Base-by-base conservation (phyloP, 2,797 vertebrate species). In the Lithobates pipiens region DNA sequence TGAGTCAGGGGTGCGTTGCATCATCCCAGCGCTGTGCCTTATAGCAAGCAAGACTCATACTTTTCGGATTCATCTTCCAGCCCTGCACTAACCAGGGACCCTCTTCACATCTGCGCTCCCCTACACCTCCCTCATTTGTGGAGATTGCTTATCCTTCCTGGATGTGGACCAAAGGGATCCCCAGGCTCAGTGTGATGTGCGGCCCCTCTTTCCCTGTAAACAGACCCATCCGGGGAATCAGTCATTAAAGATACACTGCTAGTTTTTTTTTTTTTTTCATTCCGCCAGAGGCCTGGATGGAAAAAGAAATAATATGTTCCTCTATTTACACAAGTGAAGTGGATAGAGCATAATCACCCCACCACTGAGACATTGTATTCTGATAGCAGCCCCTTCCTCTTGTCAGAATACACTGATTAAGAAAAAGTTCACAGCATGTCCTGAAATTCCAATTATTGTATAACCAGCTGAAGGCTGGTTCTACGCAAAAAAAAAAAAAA, bases 151-250 rank as follows among this genome's bases (percentile, higher is more conserved):
- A 84, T 83, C 73, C 18, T 36, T 72, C 21, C 71, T 68, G 78
- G 79, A 23, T 25, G 36, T 68, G 86, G 76, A 77, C 80, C 27
- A 69, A 71, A 44, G 21, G 74, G 85, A 88, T 57, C 29, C 78
- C 78, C 65, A 34, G 81, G 74, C 84, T 75, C 42, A 57, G 84
- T 67, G 89, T 88, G 88, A 91, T 61, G 29, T 29, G 76, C 16
- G 11, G 23, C 61, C 77, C 36, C 44, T 54, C 61, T 10, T 54
- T 65, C 8, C 21, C 21, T 65, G 44, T 72, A 34, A 68, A n/a
- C 42, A 16, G 10, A n/a, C 61, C 36, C 61, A 9, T n/a, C 10
- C 10, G 46, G 75, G 27, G 27, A 5, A 68, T 46, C 63, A 7
- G 39, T 27, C 42, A 29, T 29, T 78, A 29, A 54, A 21, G 44